Evolutionary conservation across 2,888 invertebrate genomes (phyloP), one percentile per base, ranked within the genome.

Genomic region (Hanleya hanleyi): DNA sequence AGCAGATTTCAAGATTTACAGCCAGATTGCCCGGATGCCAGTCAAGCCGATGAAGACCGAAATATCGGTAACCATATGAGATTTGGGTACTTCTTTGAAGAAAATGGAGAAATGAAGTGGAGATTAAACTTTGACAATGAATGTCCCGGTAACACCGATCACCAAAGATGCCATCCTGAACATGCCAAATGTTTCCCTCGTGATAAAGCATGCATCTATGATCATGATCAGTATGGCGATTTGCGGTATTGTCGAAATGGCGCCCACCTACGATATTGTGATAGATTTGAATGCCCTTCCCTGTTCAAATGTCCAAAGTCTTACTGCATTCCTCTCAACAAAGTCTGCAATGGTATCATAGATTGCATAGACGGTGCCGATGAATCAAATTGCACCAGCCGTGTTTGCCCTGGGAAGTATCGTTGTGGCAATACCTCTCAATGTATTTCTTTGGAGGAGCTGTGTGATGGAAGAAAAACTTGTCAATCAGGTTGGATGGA

Each of bases 291-390:
- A 5, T 64, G 64, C 18, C 64, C 64, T 22, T 15, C 18, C n/a
- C 18, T 37, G 37, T 64, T 64, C 35, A 64, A 64, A 64, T 64
- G 64, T 64, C 36, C 64, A 32, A 1, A 35, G n/a, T 64, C 64
- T 2, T 64, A 64, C 38, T 64, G 64, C 35, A 37, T 64, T 37
- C 64, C 64, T 64, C 22, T 18, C n/a, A 22, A 37, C 18, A 32
- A 37, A 4, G 64, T 64, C 22, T 64, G 64, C 26, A 37, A 64
- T 35, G 64, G 64, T 3, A 12, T 4, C 22, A 1, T 12, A 26
- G 64, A 64, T 29, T 64, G 64, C 36, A 15, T 37, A 5, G 37
- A 18, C 5, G 64, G 33, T 7, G 37, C 35, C 1, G 64, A 64
- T 35, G 64, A 64, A 35, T 2, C 36, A 1, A 26, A 32, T 18